Evolutionary conservation across 2,888 invertebrate genomes (phyloP), one percentile per base, ranked within the genome.

Genomic region (Lysandra coridon): DNA sequence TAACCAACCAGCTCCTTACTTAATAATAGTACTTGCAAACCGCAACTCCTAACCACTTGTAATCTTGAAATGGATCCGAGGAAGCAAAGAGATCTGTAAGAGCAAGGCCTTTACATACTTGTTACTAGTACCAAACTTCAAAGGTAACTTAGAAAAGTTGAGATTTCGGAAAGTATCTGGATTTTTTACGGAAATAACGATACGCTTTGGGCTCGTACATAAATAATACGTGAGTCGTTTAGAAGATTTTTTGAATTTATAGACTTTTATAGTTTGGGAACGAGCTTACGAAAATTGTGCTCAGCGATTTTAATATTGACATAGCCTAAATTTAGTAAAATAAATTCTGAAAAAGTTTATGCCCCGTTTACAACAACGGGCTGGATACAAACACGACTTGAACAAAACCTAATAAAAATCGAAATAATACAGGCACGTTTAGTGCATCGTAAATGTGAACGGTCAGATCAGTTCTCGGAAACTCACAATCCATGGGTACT

Each of bases 401-500:
- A 69, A 69, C 69, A 69, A 69, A 69, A 69, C 69, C 69, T 14
- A 33, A 57, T 53, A 76, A 44, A 73, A 74, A 74, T 74, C 57
- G 6, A 14, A 76, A 76, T 53, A 30, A 53, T n/a, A n/a, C 30
- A 49, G 23, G n/a, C 75, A 12, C 33, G 49, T 53, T 76, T 69
- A 69, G 33, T 17, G 33, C 33, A 33, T 69, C 69, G 69, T 69
- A 69, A 69, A 69, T 5, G 14, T 69, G 17, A 53, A 53, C 57
- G 53, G 10, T 33, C 76, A 76, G 76, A 33, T 57, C 30, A 69
- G 3, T 53, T 76, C 76, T 57, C 57, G 33, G 76, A 17, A 76
- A 76, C 53, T 90, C 88, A 88, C 86, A 84, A 86, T 83, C 79
- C 57, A 14, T 57, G 57, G 14, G 57, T 57, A 57, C 17, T 57